Conservation (phyloP, 1,140 invertebrate species). For the Nephotettix cincticeps region DNA sequence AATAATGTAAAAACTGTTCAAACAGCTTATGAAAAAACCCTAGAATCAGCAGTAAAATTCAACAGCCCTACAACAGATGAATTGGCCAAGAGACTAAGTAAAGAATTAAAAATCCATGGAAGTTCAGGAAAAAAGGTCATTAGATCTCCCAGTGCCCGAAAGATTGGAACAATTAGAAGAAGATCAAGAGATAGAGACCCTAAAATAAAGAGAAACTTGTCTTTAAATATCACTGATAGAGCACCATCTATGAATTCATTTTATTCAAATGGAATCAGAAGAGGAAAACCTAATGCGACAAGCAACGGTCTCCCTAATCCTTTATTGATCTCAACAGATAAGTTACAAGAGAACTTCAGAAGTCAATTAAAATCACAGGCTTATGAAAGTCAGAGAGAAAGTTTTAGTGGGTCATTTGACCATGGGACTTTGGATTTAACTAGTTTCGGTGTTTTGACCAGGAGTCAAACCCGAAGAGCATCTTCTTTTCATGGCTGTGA, state of each 20-base stretch:
- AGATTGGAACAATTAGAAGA: slow-evolving; percentile 70
- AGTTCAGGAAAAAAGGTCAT: slow-evolving; percentile 68
- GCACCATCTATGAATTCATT: background rate
- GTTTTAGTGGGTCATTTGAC: slow-evolving; percentile 1
- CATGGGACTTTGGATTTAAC: background rate
- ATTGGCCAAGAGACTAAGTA: slow-evolving; percentile 64
- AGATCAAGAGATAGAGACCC: slow-evolving; percentile 58
- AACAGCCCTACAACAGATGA: slow-evolving; percentile 63
- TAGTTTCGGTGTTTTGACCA: slow-evolving; percentile 23
- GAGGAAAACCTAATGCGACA: slow-evolving; percentile 44
- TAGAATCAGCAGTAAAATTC: slow-evolving; percentile 62
- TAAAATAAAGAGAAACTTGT: slow-evolving; percentile 43
- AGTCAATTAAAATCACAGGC: background rate
- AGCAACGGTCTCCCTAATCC: slow-evolving; percentile 42
- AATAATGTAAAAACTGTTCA: slow-evolving; percentile 53
- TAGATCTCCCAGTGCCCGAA: slow-evolving; percentile 74
- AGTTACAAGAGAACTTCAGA: background rate
- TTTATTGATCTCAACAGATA: background rate
- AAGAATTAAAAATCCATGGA: slow-evolving; percentile 69
- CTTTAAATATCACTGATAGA: slow-evolving; percentile 40
- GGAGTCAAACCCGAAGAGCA: slow-evolving; percentile 41
- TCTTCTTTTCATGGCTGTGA: slow-evolving; percentile 47
- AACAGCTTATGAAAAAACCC: slow-evolving; percentile 67
- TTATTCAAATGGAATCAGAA: slow-evolving; percentile 34
- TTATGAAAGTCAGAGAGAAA: background rate